Evolutionary conservation across 2,888 invertebrate genomes (phyloP), one percentile per base, ranked within the genome.

Genomic region (Tricholauxania praeusta): DNA sequence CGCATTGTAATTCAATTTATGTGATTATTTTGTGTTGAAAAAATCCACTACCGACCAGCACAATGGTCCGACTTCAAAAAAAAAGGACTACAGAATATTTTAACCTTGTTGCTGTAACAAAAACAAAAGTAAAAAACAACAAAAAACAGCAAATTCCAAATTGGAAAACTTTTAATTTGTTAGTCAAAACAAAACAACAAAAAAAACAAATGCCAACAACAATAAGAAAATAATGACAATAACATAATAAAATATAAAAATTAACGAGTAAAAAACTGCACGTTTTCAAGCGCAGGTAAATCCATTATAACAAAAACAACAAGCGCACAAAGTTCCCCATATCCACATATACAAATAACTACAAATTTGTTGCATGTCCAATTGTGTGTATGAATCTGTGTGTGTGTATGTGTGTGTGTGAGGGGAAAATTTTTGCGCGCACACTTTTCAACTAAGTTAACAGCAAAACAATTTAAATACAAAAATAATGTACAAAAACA

Each of bases 161-260:
- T 66, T 66, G 65, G 4, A 66, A 65, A 66, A 66, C 65, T 66
- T 66, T 66, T 66, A 52, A 32, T 65, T 65, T 51, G 65, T 65
- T 22, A n/a, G 65, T 65, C 51, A 6, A 51, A 51, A 49, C 12
- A 28, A 52, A 17, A 51, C 17, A 49, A 49, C 22, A 59, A 22
- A 28, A 57, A 14, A 57, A 57, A 57, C 19, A 17, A 12, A 17
- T 19, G 8, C n/a, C 63, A 63, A 63, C 63, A n/a, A 7, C 7
- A n/a, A 17, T 6, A 17, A 19, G 12, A 55, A 17, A 19, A 55
- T 28, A 22, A 17, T 12, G 8, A 22, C 12, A 28, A 57, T 6
- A 57, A 57, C 5, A 57, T 5, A 12, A 28, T 6, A 14, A 57
- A 57, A 57, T 12, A 57, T 39, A 28, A 28, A 28, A 28, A 28